Evolutionary conservation across 2,888 invertebrate genomes (phyloP).

Genomic region (Gryllus longicercus): DNA sequence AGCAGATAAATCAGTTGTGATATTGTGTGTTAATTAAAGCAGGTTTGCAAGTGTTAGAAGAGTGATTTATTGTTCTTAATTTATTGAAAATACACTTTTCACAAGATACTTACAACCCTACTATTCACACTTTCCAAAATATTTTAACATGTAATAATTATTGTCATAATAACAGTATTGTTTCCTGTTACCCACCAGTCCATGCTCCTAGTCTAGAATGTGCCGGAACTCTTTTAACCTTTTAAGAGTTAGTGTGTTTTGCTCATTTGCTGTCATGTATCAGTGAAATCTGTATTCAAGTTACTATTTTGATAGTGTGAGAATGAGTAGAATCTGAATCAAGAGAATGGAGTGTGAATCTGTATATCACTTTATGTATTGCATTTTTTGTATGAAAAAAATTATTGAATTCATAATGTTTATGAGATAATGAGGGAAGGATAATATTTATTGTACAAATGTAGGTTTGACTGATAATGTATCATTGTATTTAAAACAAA

Average conservation of each 20-base stretch:
- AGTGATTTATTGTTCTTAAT: too few relatives aligned
- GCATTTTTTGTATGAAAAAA: not conserved
- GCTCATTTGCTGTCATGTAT: conserved; percentile 17
- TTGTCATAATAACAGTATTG: not conserved
- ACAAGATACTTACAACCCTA: not conserved
- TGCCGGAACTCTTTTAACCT: not conserved
- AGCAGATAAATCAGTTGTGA: not conserved
- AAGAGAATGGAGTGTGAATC: conserved; percentile 4
- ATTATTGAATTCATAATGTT: not conserved
- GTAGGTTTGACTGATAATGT: conserved; percentile 11
- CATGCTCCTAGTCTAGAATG: not conserved
- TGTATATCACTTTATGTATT: conserved; percentile 19
- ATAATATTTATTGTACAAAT: not conserved
- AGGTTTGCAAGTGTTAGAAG: not conserved
- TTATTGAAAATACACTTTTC: not conserved
- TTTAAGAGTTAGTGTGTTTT: conserved; percentile 19
- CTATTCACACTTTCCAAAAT: not conserved
- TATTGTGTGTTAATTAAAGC: not conserved
- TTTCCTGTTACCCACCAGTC: conserved; percentile 10
- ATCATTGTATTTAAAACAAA: not conserved
- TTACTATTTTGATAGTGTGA: conserved; percentile 28
- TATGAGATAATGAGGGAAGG: not conserved
- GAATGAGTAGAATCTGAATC: conserved; percentile 20
- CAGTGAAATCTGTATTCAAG: conserved; percentile 11
- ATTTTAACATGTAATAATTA: not conserved